phyloP scores from a whole-genome alignment of 1,140 invertebrate species.

The Micrasema minimum region DNA sequence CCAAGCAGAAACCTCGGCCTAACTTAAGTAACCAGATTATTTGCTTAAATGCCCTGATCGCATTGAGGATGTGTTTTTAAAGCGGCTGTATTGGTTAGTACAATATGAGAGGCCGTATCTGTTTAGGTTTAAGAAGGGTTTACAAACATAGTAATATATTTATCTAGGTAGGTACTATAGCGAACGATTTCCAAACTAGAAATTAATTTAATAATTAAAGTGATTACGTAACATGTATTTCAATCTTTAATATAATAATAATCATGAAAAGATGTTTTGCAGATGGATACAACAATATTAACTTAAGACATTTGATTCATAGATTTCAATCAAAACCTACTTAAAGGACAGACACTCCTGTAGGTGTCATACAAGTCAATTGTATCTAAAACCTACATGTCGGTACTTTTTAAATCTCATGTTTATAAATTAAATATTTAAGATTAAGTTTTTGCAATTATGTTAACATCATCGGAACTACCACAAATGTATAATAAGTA shows the following conservation, averaged over 20 bases:
- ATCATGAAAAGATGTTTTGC: no score
- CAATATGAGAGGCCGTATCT: constrained; percentile 7
- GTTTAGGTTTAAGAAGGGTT: background rate
- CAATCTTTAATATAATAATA: no score
- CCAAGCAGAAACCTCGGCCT: constrained; percentile 4
- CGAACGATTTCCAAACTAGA: background rate
- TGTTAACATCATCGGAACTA: background rate
- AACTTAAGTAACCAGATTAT: constrained; percentile 8
- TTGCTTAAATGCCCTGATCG: constrained; percentile 22
- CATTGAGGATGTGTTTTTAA: background rate
- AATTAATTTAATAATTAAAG: background rate
- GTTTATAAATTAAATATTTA: no score
- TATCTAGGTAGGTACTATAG: background rate
- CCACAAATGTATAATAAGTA: background rate
- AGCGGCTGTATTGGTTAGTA: background rate
- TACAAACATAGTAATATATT: background rate
- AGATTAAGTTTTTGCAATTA: no score
- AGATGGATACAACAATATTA: no score
- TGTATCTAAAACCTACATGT: no score
- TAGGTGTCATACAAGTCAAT: no score
- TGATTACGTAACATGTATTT: background rate
- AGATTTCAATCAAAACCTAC: no score
- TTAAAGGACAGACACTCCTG: no score
- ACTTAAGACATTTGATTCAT: no score
- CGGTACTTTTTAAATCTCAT: no score